These are phyloP conservation scores for Magallana nippona DNA, from an alignment of 2,888 invertebrate species.

Conservation along the genomic window DNA sequence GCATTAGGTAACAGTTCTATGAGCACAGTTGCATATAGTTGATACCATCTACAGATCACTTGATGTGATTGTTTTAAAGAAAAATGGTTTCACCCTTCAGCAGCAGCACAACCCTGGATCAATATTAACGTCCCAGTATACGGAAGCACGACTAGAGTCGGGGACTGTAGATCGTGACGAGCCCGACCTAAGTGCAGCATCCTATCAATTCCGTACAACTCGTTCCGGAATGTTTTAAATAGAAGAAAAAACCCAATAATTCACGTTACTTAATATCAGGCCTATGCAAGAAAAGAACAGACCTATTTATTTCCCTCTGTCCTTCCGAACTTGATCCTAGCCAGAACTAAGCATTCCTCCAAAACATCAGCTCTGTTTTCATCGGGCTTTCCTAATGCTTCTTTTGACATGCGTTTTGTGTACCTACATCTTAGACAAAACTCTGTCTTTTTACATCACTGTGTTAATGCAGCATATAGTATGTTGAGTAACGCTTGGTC, in stretches of 20 bases:
- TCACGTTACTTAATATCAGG: constrained; percentile 22
- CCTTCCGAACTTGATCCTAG: neutral
- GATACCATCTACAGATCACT: too few species aligned
- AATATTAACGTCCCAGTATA: too few species aligned
- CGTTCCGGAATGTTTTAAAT: neutral
- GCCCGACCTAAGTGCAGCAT: constrained; percentile 7
- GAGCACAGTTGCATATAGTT: too few species aligned
- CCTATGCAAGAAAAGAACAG: neutral
- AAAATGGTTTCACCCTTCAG: too few species aligned
- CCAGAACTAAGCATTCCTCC: neutral
- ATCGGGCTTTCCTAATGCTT: neutral
- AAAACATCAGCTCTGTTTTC: neutral
- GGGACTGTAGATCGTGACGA: neutral
- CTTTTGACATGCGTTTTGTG: constrained; percentile 14
- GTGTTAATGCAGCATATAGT: neutral
- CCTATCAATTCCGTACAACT: neutral
- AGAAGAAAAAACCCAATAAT: neutral
- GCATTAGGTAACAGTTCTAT: too few species aligned
- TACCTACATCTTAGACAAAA: neutral
- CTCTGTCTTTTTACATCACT: neutral
- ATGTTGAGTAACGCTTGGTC: neutral
- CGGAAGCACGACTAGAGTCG: neutral
- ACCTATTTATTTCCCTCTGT: neutral
- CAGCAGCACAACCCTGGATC: too few species aligned
- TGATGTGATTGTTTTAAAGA: too few species aligned